phyloP scores from a whole-genome alignment of 2,113 vertebrate species.

The Trichomycterus rosablanca region DNA sequence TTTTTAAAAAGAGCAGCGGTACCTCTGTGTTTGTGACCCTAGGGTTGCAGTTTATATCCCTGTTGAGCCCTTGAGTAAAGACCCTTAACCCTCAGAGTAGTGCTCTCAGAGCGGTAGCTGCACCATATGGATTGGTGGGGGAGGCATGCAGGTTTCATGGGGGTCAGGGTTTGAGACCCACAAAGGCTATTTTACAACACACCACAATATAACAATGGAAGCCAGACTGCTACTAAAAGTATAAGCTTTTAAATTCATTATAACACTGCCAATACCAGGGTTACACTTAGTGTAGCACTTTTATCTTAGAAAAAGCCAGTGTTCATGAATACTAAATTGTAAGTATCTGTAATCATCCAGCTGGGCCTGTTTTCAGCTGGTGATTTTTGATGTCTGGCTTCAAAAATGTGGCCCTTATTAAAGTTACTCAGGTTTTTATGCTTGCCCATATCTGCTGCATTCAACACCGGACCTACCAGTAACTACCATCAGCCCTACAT shows the following conservation, averaged over 20 bases:
- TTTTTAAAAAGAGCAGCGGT: neutral
- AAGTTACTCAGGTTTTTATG: too few relatives aligned
- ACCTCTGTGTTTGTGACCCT: neutral
- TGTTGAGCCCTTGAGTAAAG: neutral
- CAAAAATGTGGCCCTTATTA: too few relatives aligned
- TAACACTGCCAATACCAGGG: too few relatives aligned
- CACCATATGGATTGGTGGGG: neutral
- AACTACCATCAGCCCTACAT: too few relatives aligned
- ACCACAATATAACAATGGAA: neutral
- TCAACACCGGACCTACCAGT: too few relatives aligned
- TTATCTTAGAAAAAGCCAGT: too few relatives aligned
- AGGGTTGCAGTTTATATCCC: neutral
- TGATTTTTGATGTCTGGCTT: too few relatives aligned
- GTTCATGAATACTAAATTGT: too few relatives aligned
- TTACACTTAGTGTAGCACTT: too few relatives aligned
- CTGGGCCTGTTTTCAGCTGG: too few relatives aligned
- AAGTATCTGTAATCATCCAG: neutral
- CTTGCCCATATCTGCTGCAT: too few relatives aligned
- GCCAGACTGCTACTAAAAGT: neutral
- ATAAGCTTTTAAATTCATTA: too few relatives aligned
- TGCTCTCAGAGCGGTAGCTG: neutral
- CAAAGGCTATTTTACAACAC: neutral
- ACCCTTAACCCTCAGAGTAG: neutral
- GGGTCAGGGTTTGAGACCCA: neutral
- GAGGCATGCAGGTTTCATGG: neutral